Evolutionary conservation across 2,797 vertebrate species (phyloP), one percentile per base, ranked within the genome.

Genomic region (Clarias pachynema): DNA sequence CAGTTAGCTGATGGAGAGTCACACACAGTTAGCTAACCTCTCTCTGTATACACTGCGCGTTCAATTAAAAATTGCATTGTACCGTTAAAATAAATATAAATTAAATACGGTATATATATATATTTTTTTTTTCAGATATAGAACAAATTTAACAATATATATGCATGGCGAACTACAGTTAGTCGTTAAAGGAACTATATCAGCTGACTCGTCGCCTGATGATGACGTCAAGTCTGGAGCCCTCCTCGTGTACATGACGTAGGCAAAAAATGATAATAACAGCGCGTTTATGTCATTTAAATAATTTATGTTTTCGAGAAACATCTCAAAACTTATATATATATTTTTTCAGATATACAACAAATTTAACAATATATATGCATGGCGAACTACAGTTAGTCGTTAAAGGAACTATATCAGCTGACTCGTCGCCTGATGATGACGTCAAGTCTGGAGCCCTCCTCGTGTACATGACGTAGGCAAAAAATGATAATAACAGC

Each of bases 181-280:
- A 31, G 5, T 65, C 1, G 12, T 22, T 34, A 65, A 40, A 22
- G 44, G 70, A 72, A 63, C 15, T 26, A 4, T 8, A 57, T 86
- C 85, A 86, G 75, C 81, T 86, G 85, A 86, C 75, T 66, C 29
- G 81, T 72, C 75, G 75, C 31, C 5, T 15, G 22, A 31, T 73
- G 81, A 84, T 86, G 75, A 80, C 85, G 82, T 74, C 15, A 0
- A 0, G 15, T 20, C 34, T 26, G 15, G 1, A 3, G 1, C 1
- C 8, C 20, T 24, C 10, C 18, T 34, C 20, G 22, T 31, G 31
- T 16, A 5, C 34, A 6, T 60, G 75, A 78, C 75, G 75, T 37
- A n/a, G 0, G 15, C 9, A 53, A 37, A 57, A 10, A 49, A 49
- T 12, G 2, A 49, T 12, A 49, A 12, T 40, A 31, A 29, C 26